phyloP scores from a whole-genome alignment of 2,113 vertebrate genomes.

The Rana temporaria region DNA sequence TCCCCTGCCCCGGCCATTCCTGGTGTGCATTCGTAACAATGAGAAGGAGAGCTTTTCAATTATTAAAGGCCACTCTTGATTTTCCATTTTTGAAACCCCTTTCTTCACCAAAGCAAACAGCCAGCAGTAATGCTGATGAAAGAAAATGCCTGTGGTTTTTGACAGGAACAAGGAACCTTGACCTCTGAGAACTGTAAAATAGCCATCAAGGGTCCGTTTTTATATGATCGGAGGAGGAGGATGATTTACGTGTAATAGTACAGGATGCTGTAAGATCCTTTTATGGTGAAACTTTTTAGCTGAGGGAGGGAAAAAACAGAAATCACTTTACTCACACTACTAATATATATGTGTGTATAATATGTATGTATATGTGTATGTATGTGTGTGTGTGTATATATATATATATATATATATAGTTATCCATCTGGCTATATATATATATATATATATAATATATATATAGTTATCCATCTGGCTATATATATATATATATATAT shows the following conservation, averaged over 20 bases:
- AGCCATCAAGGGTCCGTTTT: constrained; percentile 60
- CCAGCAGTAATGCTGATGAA: constrained; percentile 54
- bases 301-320: background rate
- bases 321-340: no score
- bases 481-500: no score
- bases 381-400: no score
- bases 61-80: constrained; percentile 47
- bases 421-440: no score
- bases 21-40: constrained; percentile 21
- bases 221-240: constrained; percentile 56
- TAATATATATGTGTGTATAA: no score
- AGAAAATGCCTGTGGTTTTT: constrained; percentile 52
- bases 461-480: no score
- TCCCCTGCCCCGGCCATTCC: background rate
- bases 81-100: constrained; percentile 30
- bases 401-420: no score
- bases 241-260: constrained; percentile 56
- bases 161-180: constrained; percentile 60
- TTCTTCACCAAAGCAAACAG: constrained; percentile 43
- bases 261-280: constrained; percentile 48
- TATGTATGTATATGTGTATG: no score
- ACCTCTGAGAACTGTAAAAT: constrained; percentile 60
- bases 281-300: constrained; percentile 20
- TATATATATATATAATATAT: no score
- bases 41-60: constrained; percentile 31